These are phyloP conservation scores for Pogonus chalceus DNA, from an alignment of 1,140 invertebrate species.

Conservation along the genomic window DNA sequence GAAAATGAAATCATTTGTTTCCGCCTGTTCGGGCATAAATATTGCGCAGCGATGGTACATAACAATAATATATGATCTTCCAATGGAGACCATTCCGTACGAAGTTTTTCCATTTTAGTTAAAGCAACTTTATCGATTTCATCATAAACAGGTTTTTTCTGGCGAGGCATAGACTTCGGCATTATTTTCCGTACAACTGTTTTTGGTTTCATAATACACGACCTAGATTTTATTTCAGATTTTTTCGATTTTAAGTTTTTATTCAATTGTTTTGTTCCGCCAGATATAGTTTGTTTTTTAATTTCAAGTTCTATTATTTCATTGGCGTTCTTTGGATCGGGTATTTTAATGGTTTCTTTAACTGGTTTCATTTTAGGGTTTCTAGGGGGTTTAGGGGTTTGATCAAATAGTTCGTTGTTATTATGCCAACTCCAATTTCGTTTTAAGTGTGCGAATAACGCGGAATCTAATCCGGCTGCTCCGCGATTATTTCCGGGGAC, in stretches of 20 bases:
- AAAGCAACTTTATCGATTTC: conserved; percentile 56
- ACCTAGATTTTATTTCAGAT: background rate
- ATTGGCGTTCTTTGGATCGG: no score
- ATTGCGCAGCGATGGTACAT: conserved; percentile 54
- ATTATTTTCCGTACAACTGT: conserved; percentile 26
- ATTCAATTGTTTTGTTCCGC: background rate
- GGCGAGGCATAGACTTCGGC: conserved; percentile 14
- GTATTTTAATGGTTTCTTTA: conserved; percentile 20
- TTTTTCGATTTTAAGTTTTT: background rate
- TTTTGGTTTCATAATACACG: background rate
- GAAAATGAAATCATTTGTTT: conserved; percentile 39
- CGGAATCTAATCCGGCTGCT: conserved; percentile 61
- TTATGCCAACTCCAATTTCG: conserved; percentile 53
- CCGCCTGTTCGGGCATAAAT: conserved; percentile 45
- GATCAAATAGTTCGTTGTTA: conserved; percentile 3
- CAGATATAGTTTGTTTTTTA: background rate
- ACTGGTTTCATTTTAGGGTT: conserved; percentile 21
- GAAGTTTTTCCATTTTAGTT: conserved; percentile 49
- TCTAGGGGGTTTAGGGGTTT: conserved; percentile 11
- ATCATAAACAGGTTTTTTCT: conserved; percentile 44
- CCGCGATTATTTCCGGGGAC: conserved; percentile 63
- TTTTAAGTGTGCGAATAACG: conserved; percentile 56
- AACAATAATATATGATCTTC: conserved; percentile 58
- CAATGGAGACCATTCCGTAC: conserved; percentile 48
- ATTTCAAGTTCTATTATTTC: background rate